phyloP scores from a whole-genome alignment of 1,140 invertebrate genomes.

The Panagrolaimus sp. region DNA sequence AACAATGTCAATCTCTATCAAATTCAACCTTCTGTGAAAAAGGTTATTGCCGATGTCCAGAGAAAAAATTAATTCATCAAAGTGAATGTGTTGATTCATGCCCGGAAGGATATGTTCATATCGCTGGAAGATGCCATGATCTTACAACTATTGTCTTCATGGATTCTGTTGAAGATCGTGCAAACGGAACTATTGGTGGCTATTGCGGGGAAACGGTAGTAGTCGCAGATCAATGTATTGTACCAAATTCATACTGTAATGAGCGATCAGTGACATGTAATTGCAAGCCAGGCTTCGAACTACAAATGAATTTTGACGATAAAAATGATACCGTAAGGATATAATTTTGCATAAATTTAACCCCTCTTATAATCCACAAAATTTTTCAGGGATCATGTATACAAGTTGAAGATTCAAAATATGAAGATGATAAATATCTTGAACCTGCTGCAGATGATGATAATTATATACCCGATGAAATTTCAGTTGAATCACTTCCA shows the following conservation, averaged over 20 bases:
- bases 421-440: background rate
- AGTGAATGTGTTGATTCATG: constrained; percentile 47
- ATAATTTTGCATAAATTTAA: background rate
- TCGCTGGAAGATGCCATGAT: constrained; percentile 55
- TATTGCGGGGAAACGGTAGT: constrained; percentile 52
- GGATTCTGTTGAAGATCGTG: constrained; percentile 56
- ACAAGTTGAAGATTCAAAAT: constrained; percentile 8
- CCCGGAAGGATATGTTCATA: constrained; percentile 57
- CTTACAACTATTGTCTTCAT: constrained; percentile 58
- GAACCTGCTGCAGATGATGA: constrained; percentile 1
- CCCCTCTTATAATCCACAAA: too few species aligned
- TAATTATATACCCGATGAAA: background rate
- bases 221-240: constrained; percentile 49
- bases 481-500: background rate
- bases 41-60: constrained; percentile 49
- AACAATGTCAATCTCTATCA: constrained; percentile 39
- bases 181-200: constrained; percentile 55
- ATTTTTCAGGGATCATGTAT: constrained; percentile 1
- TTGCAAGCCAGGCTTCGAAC: constrained; percentile 51
- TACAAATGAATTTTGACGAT: constrained; percentile 50
- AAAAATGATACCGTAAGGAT: constrained; percentile 38
- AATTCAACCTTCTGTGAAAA: constrained; percentile 43
- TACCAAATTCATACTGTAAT: constrained; percentile 53
- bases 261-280: constrained; percentile 53
- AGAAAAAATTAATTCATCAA: constrained; percentile 45